A percentile compares a stretch with the other conserved stretches of the same genome.
Evolutionary conservation across 2,888 invertebrate species (phyloP).

Genomic region (Leptinotarsa tumamoca): DNA sequence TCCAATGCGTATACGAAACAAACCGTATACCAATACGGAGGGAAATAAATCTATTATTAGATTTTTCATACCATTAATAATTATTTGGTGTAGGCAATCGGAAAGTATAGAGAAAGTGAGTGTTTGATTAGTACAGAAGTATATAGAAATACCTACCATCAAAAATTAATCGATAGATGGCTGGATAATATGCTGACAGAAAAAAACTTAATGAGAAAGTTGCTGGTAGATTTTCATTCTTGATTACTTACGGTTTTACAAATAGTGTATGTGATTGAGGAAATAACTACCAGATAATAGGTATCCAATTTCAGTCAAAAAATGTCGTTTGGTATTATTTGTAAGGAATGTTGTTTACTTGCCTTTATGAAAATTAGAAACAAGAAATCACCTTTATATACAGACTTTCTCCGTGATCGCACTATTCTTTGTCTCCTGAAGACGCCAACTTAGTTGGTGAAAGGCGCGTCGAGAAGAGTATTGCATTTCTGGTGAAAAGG

Average conservation of each 20-base stretch:
- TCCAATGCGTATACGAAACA: neutral
- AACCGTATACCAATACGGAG: neutral
- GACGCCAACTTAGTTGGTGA: too few relatives aligned
- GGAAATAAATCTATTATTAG: neutral
- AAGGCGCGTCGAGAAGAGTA: too few relatives aligned
- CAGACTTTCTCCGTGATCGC: too few relatives aligned
- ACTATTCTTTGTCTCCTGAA: too few relatives aligned
- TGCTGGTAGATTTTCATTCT: neutral
- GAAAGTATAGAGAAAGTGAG: slow-evolving; percentile 18
- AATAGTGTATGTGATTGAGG: neutral
- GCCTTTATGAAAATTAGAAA: too few relatives aligned
- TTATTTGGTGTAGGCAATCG: slow-evolving; percentile 2
- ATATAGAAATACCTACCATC: neutral
- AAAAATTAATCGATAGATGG: slow-evolving; percentile 9
- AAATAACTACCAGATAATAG: neutral
- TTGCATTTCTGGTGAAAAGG: too few relatives aligned
- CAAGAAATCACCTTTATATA: too few relatives aligned
- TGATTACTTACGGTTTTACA: neutral
- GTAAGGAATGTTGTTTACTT: too few relatives aligned
- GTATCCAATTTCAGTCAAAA: too few relatives aligned
- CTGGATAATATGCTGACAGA: neutral
- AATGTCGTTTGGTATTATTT: too few relatives aligned
- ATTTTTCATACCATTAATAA: neutral
- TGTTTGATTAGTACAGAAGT: neutral
- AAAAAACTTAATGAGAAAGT: slow-evolving; percentile 6